phyloP scores from a whole-genome alignment of 2,888 invertebrate genomes.

The Buathra laborator region DNA sequence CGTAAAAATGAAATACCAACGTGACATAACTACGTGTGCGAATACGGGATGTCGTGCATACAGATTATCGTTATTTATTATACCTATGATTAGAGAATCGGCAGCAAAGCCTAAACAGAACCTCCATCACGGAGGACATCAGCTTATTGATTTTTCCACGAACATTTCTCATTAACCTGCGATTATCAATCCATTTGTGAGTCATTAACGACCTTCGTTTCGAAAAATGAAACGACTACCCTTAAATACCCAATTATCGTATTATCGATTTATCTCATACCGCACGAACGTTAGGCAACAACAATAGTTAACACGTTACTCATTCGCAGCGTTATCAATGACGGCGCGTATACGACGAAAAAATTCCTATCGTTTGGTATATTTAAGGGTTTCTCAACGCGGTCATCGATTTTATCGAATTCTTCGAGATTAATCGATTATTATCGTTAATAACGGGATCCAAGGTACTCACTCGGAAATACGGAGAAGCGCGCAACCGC shows the following conservation, averaged over 20 bases:
- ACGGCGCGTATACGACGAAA: background rate
- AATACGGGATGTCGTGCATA: slow-evolving; percentile 65
- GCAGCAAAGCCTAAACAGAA: slow-evolving; percentile 90
- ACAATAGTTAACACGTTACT: slow-evolving; percentile 36
- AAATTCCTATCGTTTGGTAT: slow-evolving; percentile 22
- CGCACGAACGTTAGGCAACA: slow-evolving; percentile 25
- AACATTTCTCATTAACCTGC: slow-evolving; percentile 88
- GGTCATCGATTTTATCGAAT: slow-evolving; percentile 3
- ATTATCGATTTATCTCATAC: background rate
- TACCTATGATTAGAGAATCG: slow-evolving; percentile 89
- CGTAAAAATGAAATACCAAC: slow-evolving; percentile 39
- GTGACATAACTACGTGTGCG: slow-evolving; percentile 60
- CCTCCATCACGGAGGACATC: slow-evolving; percentile 90
- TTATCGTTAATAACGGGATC: slow-evolving; percentile 1
- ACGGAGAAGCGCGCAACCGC: slow-evolving; percentile 87
- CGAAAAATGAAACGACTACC: slow-evolving; percentile 58
- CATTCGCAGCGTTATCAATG: slow-evolving; percentile 13
- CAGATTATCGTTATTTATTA: slow-evolving; percentile 64
- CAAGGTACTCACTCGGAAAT: slow-evolving; percentile 89
- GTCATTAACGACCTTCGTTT: slow-evolving; percentile 75
- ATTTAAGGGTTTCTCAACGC: slow-evolving; percentile 63
- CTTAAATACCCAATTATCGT: slow-evolving; percentile 72
- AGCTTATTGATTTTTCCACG: slow-evolving; percentile 90
- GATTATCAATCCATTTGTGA: slow-evolving; percentile 76
- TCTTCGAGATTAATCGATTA: background rate